Evolutionary conservation across 2,797 vertebrate species (phyloP).

Genomic region (Melanotaenia parkinsoni): DNA sequence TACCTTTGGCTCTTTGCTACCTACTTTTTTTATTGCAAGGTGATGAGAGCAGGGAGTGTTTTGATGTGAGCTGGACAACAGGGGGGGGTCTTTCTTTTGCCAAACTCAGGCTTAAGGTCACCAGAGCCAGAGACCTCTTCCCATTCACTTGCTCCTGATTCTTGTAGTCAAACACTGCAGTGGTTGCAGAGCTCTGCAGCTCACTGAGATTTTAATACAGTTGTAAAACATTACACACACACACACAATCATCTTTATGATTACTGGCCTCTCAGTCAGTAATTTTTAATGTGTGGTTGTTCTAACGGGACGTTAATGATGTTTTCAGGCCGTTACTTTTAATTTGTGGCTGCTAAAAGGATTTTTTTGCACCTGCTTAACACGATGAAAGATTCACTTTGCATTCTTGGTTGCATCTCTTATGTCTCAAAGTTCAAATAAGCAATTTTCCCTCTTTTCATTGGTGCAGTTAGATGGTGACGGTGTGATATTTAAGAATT

Average conservation of each 20-base stretch:
- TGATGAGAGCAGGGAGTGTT: constrained; percentile 64
- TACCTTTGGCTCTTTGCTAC: constrained; percentile 21
- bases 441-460: background rate
- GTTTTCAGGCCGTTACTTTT: constrained; percentile 22
- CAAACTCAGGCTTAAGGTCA: constrained; percentile 55
- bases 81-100: constrained; percentile 59
- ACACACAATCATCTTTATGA: constrained; percentile 50
- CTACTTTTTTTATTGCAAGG: constrained; percentile 68
- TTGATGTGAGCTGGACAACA: constrained; percentile 71
- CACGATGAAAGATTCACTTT: background rate
- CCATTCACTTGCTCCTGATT: constrained; percentile 32
- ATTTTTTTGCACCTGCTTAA: background rate
- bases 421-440: background rate
- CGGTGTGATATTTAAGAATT: background rate
- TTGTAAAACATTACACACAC: constrained; percentile 58
- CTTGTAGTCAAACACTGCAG: constrained; percentile 45
- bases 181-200: constrained; percentile 49
- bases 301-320: constrained; percentile 1
- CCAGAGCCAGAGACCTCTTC: constrained; percentile 29
- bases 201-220: constrained; percentile 26
- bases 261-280: constrained; percentile 19
- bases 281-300: constrained; percentile 28
- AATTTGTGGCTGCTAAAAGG: background rate
- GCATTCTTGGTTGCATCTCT: background rate
- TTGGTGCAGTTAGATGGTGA: background rate